Conservation (phyloP, 1,140 invertebrate genomes). For the Drosophila arizonae region DNA sequence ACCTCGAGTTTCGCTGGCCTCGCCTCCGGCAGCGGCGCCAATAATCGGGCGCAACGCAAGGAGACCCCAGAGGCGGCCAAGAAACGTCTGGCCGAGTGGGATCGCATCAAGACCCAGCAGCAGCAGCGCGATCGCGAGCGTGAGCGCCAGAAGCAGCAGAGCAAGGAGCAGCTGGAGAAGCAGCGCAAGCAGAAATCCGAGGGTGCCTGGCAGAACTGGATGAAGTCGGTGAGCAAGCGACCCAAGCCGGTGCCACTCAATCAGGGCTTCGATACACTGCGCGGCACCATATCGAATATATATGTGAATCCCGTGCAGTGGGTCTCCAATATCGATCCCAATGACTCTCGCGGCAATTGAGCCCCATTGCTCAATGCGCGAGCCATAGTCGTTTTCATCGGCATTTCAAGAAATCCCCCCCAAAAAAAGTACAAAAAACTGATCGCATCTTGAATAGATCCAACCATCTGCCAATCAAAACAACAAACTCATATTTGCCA, state of each 20-base stretch:
- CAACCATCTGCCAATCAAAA: not conserved
- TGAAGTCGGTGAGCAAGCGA: conserved; percentile 55
- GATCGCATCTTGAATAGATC: conserved; percentile 9
- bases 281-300: conserved; percentile 67
- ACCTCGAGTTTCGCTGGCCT: not conserved
- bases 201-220: conserved; percentile 66
- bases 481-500: not conserved
- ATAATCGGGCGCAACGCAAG: not conserved
- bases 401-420: conserved; percentile 25
- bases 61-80: conserved; percentile 28
- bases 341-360: conserved; percentile 53
- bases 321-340: conserved; percentile 61
- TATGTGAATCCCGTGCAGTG: conserved; percentile 66
- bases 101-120: conserved; percentile 43
- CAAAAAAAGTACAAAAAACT: conserved; percentile 24
- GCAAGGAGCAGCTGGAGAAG: conserved; percentile 34
- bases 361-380: not conserved
- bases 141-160: conserved; percentile 17
- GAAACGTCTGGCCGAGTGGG: conserved; percentile 51
- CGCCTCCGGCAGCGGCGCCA: not conserved
- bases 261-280: conserved; percentile 60
- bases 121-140: conserved; percentile 49
- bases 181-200: conserved; percentile 43
- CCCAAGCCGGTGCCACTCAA: conserved; percentile 72
- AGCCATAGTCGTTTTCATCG: conserved; percentile 10